These are phyloP conservation scores for Hermetia illucens DNA, from an alignment of 1,140 invertebrate genomes.

Conservation along the genomic window DNA sequence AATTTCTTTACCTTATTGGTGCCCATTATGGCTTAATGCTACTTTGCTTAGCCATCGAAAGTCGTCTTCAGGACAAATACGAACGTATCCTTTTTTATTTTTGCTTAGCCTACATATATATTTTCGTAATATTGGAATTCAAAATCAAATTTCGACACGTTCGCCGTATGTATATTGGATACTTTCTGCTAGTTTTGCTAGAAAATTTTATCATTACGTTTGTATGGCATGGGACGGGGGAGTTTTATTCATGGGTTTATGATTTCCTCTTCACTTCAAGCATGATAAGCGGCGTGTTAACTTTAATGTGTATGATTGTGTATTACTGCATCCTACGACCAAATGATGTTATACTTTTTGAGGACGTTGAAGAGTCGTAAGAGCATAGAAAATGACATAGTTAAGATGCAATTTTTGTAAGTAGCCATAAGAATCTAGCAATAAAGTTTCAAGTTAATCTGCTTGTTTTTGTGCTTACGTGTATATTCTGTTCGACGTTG, in stretches of 20 bases:
- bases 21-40: slow-evolving; percentile 45
- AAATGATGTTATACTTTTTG: slow-evolving; percentile 33
- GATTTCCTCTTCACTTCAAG: slow-evolving; percentile 38
- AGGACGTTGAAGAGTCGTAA: slow-evolving; percentile 12
- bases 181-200: slow-evolving; percentile 43
- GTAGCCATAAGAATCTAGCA: no score
- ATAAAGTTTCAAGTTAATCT: no score
- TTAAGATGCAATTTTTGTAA: no score
- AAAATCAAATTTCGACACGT: slow-evolving; percentile 56
- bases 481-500: no score
- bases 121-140: slow-evolving; percentile 59
- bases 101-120: slow-evolving; percentile 52
- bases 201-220: slow-evolving; percentile 49
- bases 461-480: no score
- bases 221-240: slow-evolving; percentile 45
- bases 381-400: no score
- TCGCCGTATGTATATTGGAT: slow-evolving; percentile 46
- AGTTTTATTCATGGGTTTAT: slow-evolving; percentile 43
- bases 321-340: slow-evolving; percentile 40
- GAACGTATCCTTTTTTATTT: slow-evolving; percentile 39
- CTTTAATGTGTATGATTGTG: slow-evolving; percentile 35
- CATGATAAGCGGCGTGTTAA: slow-evolving; percentile 31
- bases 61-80: slow-evolving; percentile 36
- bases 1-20: slow-evolving; percentile 38
- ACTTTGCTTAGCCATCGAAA: slow-evolving; percentile 40